Base-by-base conservation (phyloP, 2,113 vertebrate species). In the Anolis carolinensis region DNA sequence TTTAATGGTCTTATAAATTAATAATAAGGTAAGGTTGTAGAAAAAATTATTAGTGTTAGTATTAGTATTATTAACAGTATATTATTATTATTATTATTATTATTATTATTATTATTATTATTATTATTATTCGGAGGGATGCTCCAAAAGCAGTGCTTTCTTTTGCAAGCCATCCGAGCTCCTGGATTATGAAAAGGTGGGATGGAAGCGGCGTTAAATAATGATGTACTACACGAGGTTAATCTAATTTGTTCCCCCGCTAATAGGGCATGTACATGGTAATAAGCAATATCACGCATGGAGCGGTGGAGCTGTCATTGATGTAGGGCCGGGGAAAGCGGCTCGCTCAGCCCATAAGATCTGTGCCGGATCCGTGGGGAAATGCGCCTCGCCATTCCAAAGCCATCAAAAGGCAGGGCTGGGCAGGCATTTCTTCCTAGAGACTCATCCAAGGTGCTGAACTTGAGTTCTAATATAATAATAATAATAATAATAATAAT, bases 291-390 rank as follows among this genome's bases (percentile, higher is more conserved):
- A 36, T 34, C 68, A 2, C 30, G 36, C 67, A 39, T 75, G 75
- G 21, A 80, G 88, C 89, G 80, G 81, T 75, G 79, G 72, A 90
- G 86, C 90, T 83, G 93, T 86, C 88, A 0, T 3, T 2, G 83
- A 79, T 88, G 67, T 50, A 89, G 82, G 78, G 78, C 84, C 10
- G 65, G 0, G 23, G 27, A 13, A 83, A 83, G 50, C 70, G 27
- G 32, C n/a, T 67, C 36, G 25, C 70, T 52, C 78, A 81, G 70
- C 68, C 78, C 59, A 8, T 21, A 55, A 74, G 74, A 74, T 73
- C 34, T 27, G 30, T 34, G 44, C 1, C 20, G 32, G 25, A 34
- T 0, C 11, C 21, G 14, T n/a, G 25, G 50, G 27, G 71, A n/a
- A 59, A 44, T 5, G 5, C 39, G 39, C 39, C 39, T 44, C 39